These are phyloP conservation scores for Corynorhinus townsendii DNA, from an alignment of 2,113 vertebrate genomes.

Conservation along the genomic window DNA sequence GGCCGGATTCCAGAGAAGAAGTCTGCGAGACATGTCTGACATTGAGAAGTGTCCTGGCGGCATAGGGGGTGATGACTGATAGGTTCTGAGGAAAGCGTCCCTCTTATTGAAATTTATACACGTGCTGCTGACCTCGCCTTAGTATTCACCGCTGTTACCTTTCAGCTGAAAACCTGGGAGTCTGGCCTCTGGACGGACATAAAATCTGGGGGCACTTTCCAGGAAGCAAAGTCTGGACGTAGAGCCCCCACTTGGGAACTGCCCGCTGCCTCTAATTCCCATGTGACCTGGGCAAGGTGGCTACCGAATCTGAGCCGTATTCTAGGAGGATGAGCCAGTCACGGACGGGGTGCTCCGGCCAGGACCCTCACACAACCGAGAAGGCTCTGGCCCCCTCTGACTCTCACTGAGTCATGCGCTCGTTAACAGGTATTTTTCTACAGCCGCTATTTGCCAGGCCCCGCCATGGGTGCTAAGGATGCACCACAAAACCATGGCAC, in stretches of 20 bases:
- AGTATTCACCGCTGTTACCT: slow-evolving; percentile 51
- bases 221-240: neutral
- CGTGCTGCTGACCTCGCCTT: neutral
- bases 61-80: slow-evolving; percentile 30
- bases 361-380: neutral
- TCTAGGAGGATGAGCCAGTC: neutral
- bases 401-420: neutral
- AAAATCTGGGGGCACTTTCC: neutral
- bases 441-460: neutral
- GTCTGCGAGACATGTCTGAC: neutral
- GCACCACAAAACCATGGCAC: neutral
- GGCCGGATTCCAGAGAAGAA: neutral
- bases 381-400: neutral
- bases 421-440: neutral
- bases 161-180: neutral
- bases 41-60: neutral
- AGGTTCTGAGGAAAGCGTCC: slow-evolving; percentile 40
- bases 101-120: slow-evolving; percentile 64
- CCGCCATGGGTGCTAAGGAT: neutral
- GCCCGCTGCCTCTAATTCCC: neutral
- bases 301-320: neutral
- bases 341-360: accelerated
- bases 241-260: neutral
- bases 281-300: neutral
- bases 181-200: neutral